Percentiles rank a stretch among this genome's conserved stretches.
Evolutionary conservation across 2,888 invertebrate species (phyloP).

Genomic region (Anticlea derivata): DNA sequence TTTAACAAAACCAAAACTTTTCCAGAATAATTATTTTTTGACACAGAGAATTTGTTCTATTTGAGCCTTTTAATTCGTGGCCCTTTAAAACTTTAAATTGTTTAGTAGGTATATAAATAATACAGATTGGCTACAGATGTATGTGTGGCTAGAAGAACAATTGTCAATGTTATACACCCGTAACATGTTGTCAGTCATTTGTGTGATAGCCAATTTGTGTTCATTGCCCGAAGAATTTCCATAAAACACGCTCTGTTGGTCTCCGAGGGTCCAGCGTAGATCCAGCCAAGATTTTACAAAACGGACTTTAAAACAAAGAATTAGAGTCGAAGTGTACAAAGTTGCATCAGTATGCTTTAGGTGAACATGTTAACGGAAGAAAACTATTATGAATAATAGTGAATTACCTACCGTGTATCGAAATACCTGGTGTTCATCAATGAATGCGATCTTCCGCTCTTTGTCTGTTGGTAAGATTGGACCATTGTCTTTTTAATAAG

Average conservation of each 20-base stretch:
- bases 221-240: conserved; percentile 51
- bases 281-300: conserved; percentile 42
- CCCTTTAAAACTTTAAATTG: no score
- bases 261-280: conserved; percentile 46
- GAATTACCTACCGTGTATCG: conserved; percentile 42
- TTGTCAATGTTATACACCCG: conserved; percentile 35
- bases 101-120: no score
- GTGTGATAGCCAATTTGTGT: conserved; percentile 56
- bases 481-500: conserved; percentile 11
- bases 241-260: conserved; percentile 49
- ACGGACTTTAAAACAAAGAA: conserved; percentile 11
- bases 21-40: no score
- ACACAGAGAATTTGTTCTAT: no score
- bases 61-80: no score
- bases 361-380: conserved; percentile 44
- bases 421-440: conserved; percentile 63
- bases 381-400: conserved; percentile 35
- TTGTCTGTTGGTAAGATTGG: conserved; percentile 48
- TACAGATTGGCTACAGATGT: not conserved
- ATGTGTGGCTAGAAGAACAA: conserved; percentile 28
- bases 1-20: no score
- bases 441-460: conserved; percentile 67
- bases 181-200: conserved; percentile 44
- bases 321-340: conserved; percentile 14
- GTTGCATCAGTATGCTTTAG: not conserved